Evolutionary conservation across 2,113 vertebrate species (phyloP).

Genomic region (Mirza zaza): DNA sequence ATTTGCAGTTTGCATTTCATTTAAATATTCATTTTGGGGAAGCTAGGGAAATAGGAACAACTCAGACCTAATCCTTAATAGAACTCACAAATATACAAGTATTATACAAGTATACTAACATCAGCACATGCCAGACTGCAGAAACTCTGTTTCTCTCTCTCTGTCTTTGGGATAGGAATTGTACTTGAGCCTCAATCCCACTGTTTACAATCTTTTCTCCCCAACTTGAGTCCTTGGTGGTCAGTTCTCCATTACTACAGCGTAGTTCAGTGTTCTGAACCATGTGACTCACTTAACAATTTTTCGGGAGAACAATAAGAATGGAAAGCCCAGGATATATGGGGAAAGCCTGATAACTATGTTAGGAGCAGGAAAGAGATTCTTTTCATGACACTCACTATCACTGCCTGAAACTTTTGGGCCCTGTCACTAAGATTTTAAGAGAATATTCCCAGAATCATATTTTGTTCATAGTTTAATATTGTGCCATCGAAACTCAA

Average conservation of each 20-base stretch:
- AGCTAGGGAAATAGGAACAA: neutral
- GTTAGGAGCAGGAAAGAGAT: neutral
- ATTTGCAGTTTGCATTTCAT: neutral
- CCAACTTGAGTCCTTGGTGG: neutral
- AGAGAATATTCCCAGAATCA: neutral
- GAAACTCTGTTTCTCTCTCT: neutral
- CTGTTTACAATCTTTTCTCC: neutral
- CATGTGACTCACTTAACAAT: neutral
- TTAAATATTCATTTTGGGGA: neutral
- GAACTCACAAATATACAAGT: neutral
- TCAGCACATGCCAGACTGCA: neutral
- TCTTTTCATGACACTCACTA: neutral
- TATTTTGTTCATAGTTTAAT: neutral
- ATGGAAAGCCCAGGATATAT: neutral
- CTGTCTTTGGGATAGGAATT: neutral
- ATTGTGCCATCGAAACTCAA: neutral
- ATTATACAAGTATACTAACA: neutral
- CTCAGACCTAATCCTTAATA: neutral
- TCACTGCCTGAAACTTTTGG: neutral
- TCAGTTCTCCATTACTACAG: neutral
- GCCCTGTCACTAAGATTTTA: neutral
- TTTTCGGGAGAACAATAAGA: neutral
- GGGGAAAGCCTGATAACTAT: neutral
- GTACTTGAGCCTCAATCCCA: accelerated
- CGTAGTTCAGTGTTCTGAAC: neutral